These are phyloP conservation scores for Nycticryphes semicollaris DNA, from an alignment of 2,113 vertebrate genomes.

Conservation along the genomic window DNA sequence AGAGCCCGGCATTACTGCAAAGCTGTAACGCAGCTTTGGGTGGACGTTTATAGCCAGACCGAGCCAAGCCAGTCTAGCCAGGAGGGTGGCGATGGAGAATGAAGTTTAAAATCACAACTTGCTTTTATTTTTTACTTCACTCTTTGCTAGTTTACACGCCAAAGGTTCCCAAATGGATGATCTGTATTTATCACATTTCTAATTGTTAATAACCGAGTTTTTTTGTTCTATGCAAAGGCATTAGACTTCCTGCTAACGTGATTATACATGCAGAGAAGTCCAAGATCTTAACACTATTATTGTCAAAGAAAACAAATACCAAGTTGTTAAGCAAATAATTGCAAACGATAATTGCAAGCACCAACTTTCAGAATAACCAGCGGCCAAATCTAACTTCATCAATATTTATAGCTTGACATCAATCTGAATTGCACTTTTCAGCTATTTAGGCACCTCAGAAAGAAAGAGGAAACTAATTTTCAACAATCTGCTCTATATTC, in stretches of 20 bases:
- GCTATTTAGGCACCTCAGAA: neutral
- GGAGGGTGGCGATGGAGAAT: neutral
- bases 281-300: neutral
- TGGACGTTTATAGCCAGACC: neutral
- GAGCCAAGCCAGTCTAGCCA: neutral
- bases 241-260: neutral
- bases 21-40: neutral
- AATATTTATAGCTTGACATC: conserved; percentile 37
- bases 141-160: neutral
- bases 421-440: neutral
- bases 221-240: neutral
- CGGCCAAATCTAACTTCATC: conserved; percentile 19
- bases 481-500: neutral
- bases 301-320: conserved; percentile 17
- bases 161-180: neutral
- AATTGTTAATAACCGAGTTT: neutral
- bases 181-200: neutral
- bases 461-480: neutral
- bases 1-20: neutral
- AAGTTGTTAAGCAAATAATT: conserved; percentile 39
- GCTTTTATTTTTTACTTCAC: neutral
- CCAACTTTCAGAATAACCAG: neutral
- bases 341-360: conserved; percentile 7
- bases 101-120: neutral
- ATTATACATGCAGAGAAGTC: neutral